Evolutionary conservation across 2,113 vertebrate genomes (phyloP).

Genomic region (Paradisaea rubra): DNA sequence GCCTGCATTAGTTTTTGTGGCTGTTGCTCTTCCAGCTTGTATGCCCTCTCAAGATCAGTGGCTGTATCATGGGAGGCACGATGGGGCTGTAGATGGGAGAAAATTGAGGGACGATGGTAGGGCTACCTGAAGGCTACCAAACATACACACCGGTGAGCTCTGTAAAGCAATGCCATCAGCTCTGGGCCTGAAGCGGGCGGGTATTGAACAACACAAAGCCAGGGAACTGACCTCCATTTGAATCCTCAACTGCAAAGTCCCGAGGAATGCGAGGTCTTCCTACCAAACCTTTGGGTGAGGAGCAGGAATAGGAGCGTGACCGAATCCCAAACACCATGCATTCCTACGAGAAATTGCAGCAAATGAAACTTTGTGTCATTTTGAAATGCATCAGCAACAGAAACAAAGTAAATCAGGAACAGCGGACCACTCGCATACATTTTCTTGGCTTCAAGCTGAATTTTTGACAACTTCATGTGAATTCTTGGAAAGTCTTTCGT

Average conservation of each 20-base stretch:
- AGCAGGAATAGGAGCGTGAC: slow-evolving; percentile 92
- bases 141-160: not conserved
- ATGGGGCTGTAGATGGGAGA: rapidly evolving
- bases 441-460: not conserved
- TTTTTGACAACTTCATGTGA: not conserved
- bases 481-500: not conserved
- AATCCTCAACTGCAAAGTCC: slow-evolving; percentile 64
- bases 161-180: not conserved
- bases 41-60: not conserved
- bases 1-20: not conserved
- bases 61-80: not conserved
- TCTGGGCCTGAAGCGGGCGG: not conserved
- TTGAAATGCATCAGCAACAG: not conserved
- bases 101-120: rapidly evolving
- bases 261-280: slow-evolving; percentile 64
- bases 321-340: slow-evolving; percentile 73
- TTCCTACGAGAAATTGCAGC: slow-evolving; percentile 70
- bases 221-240: slow-evolving; percentile 77
- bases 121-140: rapidly evolving
- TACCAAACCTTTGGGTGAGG: slow-evolving; percentile 82
- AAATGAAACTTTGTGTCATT: not conserved
- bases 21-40: not conserved
- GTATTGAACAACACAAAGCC: not conserved
- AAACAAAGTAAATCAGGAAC: not conserved
- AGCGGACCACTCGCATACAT: rapidly evolving